phyloP scores from a whole-genome alignment of 2,113 vertebrate species.

The Plecotus auritus region DNA sequence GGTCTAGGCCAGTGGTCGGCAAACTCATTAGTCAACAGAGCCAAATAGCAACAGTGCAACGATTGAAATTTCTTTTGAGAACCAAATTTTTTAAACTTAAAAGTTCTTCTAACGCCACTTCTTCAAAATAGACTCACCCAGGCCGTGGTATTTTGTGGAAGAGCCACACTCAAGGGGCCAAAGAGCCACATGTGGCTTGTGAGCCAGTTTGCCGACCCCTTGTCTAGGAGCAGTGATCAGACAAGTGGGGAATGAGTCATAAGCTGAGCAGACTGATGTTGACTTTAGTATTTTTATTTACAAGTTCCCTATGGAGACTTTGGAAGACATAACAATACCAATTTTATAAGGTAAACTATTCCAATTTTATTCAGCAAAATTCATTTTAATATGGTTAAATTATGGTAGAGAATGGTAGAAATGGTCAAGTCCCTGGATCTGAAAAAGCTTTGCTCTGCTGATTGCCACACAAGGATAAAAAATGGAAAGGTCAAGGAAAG shows the following conservation, averaged over 20 bases:
- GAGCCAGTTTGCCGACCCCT: too few relatives aligned
- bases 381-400: not conserved
- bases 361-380: slow-evolving; percentile 8
- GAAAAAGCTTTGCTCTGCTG: not conserved
- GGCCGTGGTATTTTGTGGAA: too few relatives aligned
- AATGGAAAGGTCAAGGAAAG: not conserved
- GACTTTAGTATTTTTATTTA: not conserved
- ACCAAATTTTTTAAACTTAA: too few relatives aligned
- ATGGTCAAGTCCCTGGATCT: not conserved
- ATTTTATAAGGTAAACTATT: not conserved
- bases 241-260: not conserved
- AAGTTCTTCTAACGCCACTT: too few relatives aligned
- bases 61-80: too few relatives aligned
- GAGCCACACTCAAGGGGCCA: too few relatives aligned
- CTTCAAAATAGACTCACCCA: too few relatives aligned
- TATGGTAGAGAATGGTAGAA: not conserved
- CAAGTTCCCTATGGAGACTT: not conserved
- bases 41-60: too few relatives aligned
- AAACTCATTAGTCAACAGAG: too few relatives aligned
- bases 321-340: not conserved
- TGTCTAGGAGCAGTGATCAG: not conserved
- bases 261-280: not conserved
- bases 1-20: not conserved
- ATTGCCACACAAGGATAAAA: not conserved
- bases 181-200: too few relatives aligned